phyloP scores from a whole-genome alignment of 1,140 invertebrate species.

The Drosophila nasuta region DNA sequence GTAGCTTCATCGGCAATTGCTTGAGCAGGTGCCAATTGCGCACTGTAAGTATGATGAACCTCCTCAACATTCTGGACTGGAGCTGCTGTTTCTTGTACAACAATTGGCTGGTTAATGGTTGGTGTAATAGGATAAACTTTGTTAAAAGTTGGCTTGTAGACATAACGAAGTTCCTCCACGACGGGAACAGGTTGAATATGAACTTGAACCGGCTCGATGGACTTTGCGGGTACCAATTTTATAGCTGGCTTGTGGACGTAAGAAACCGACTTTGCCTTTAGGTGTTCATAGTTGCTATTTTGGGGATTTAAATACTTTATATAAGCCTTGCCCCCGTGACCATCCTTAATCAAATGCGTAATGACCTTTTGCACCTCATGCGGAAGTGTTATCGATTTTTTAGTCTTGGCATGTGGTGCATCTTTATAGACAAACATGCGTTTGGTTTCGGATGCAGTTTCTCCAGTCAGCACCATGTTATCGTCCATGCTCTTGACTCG shows the following conservation, averaged over 20 bases:
- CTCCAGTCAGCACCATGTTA: conserved; percentile 51
- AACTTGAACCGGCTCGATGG: conserved; percentile 59
- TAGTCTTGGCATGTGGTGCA: conserved; percentile 60
- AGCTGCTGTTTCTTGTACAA: conserved; percentile 58
- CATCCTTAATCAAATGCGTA: conserved; percentile 66
- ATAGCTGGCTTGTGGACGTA: conserved; percentile 49
- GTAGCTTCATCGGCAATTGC: background rate
- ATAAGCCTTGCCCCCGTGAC: conserved; percentile 68
- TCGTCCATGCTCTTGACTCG: conserved; percentile 39
- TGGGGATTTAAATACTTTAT: conserved; percentile 72
- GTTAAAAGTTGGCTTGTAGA: conserved; percentile 60
- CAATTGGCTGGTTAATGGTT: conserved; percentile 65
- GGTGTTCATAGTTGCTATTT: conserved; percentile 68
- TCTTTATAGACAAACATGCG: conserved; percentile 72
- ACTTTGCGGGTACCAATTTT: conserved; percentile 48
- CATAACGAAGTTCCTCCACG: conserved; percentile 77
- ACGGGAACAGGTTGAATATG: conserved; percentile 79
- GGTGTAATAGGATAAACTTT: conserved; percentile 27
- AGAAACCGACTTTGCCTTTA: conserved; percentile 40
- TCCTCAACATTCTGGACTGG: conserved; percentile 34
- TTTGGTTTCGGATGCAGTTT: conserved; percentile 60
- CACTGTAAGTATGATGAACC: conserved; percentile 67
- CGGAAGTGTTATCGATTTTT: conserved; percentile 69
- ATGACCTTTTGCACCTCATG: conserved; percentile 81
- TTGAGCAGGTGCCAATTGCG: conserved; percentile 35